Percentiles rank a stretch among this genome's conserved stretches.
phyloP scores from a whole-genome alignment of 2,797 vertebrate species.

The Chlorospingus flavigularis region DNA sequence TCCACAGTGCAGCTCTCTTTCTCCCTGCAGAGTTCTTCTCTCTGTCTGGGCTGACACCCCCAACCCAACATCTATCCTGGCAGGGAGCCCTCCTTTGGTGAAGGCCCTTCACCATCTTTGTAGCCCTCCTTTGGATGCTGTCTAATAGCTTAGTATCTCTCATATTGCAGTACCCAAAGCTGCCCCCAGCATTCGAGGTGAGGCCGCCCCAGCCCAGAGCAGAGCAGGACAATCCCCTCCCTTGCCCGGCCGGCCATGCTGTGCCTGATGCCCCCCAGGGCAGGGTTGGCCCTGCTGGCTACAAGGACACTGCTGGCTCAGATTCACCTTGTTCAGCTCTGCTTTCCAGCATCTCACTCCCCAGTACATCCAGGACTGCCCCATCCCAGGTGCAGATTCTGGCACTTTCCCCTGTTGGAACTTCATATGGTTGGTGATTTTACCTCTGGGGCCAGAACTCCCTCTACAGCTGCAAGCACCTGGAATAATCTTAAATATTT shows the following conservation, averaged over 20 bases:
- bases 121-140: neutral
- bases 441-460: neutral
- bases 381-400: neutral
- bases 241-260: fast-evolving
- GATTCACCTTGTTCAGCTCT: neutral
- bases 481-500: neutral
- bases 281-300: neutral
- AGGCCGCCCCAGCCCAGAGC: fast-evolving
- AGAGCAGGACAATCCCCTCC: neutral
- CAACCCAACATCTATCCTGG: fast-evolving
- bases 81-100: fast-evolving
- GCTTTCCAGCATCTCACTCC: neutral
- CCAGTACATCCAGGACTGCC: neutral
- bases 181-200: fast-evolving
- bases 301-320: neutral
- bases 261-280: neutral
- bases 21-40: neutral
- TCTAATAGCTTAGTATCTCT: no score
- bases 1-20: neutral
- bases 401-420: neutral
- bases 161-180: neutral
- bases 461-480: neutral
- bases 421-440: neutral
- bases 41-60: neutral
- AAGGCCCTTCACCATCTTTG: neutral